Conservation (phyloP, 2,797 vertebrate species). For the Gymnodraco acuticeps region DNA sequence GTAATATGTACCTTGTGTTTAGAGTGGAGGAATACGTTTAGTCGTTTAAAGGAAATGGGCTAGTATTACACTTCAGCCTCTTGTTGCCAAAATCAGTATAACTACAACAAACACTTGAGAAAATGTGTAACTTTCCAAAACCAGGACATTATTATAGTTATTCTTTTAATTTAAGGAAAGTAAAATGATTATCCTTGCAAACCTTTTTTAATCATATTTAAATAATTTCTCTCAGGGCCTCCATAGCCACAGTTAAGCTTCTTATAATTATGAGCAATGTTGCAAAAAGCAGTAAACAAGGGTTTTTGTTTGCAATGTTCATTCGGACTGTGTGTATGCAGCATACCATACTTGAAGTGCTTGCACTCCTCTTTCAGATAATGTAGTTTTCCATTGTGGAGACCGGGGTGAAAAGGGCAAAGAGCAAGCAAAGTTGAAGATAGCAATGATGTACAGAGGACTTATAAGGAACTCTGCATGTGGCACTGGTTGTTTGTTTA, state of each 20-base stretch:
- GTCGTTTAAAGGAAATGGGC: too few species aligned
- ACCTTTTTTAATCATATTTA: too few species aligned
- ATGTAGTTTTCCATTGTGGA: slow-evolving; percentile 47
- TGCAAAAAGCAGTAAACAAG: slow-evolving; percentile 55
- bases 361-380: slow-evolving; percentile 49
- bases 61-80: too few species aligned
- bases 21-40: too few species aligned
- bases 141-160: too few species aligned
- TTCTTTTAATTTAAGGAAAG: too few species aligned
- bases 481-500: slow-evolving; percentile 73
- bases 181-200: too few species aligned
- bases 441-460: slow-evolving; percentile 47
- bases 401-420: slow-evolving; percentile 1
- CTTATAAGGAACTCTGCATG: slow-evolving; percentile 40
- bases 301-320: slow-evolving; percentile 13
- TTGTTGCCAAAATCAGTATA: too few species aligned
- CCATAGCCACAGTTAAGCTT: slow-evolving; percentile 2
- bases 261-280: slow-evolving; percentile 1
- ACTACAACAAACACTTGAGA: too few species aligned
- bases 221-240: too few species aligned
- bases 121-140: too few species aligned
- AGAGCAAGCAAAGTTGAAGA: slow-evolving; percentile 39
- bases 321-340: slow-evolving; percentile 49
- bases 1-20: too few species aligned
- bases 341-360: slow-evolving; percentile 71